Base-by-base conservation (phyloP, 2,113 vertebrate species). In the Oenanthe melanoleuca region DNA sequence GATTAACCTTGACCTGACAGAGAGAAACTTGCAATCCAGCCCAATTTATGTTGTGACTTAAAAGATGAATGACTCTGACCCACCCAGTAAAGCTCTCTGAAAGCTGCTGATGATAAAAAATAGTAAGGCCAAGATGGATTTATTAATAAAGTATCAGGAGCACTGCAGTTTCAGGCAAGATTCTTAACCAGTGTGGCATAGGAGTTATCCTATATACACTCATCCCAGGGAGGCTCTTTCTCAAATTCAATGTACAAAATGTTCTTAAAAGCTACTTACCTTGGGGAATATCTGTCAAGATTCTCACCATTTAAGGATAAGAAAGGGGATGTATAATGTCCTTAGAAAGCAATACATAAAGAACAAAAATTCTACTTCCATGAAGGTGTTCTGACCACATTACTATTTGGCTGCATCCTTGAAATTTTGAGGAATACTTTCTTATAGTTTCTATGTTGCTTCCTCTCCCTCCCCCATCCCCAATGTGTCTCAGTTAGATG, bases 191-290 rank as follows among this genome's bases (percentile, higher is more conserved):
- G 8, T 26, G 74, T 86, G n/a, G 6, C 80, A 50, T 88, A 70
- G 67, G 53, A 82, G 31, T 89, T 88, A 56, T 44, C 72, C 34
- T 89, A 74, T 52, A 66, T 38, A 34, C 14, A 44, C 31, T 81
- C 28, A 74, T 50, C 56, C 40, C n/a, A 74, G 17, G 12, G 77
- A 91, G 31, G 13, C 21, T 73, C 5, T 69, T 82, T 75, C 60
- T 65, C 38, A 83, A 90, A 74, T 34, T 93, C 80, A 59, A 29
- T 56, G 19, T 74, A 71, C 57, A 84, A 88, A 92, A 83, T 77
- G 15, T 78, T 92, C 67, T 63, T 88, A 83, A 88, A 88, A 93
- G 47, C 56, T 92, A 15, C 72, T 78, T 81, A 86, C 80, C 42
- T 55, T 71, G 38, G 56, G 56, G 64, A 84, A 28, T 63, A 66